Evolutionary conservation across 2,888 invertebrate genomes (phyloP), one percentile per base, ranked within the genome.

Genomic region (Drosophila meridiana): DNA sequence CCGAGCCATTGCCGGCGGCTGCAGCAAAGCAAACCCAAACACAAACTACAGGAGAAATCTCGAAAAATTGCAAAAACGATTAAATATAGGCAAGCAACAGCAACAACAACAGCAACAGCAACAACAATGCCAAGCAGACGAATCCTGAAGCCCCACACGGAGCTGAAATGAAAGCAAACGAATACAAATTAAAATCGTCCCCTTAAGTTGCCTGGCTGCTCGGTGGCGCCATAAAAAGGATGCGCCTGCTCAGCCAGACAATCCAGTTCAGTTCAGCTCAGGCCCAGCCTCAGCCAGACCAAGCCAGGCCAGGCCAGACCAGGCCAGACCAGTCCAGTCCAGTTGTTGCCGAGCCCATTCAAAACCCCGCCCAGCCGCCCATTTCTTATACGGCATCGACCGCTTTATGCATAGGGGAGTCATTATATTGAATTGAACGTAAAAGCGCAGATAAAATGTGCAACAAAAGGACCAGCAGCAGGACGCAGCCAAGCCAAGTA

Each of bases 101-200:
- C 68, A 80, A 70, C 58, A 69, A 69, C 71, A 65, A 72, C 14
- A 53, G 26, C 26, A 50, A 2, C 40, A 38, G 8, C 68, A 80
- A 73, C 55, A 70, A 69, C 71, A 65, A 74, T 42, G 64, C 34
- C 43, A 43, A 71, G 65, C 73, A 74, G 32, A 70, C 61, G 66
- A 56, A 65, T 57, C 50, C 58, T 57, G 69, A 56, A 55, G 64
- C 71, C 56, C 52, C 63, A 58, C 63, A 62, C 20, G 53, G 71
- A 63, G 42, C 76, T 78, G 73, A 70, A 82, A 76, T 81, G 76
- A 91, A 92, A 91, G 91, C 92, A 91, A 90, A 91, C 90, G 92
- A 87, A 91, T 87, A 90, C 92, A 91, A 91, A 91, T 91, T 92
- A 92, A 91, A 91, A 91, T 87, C 83, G 79, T 83, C 79, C 82